Evolutionary conservation across 2,888 invertebrate species (phyloP).

Genomic region (Saturnia pavonia): DNA sequence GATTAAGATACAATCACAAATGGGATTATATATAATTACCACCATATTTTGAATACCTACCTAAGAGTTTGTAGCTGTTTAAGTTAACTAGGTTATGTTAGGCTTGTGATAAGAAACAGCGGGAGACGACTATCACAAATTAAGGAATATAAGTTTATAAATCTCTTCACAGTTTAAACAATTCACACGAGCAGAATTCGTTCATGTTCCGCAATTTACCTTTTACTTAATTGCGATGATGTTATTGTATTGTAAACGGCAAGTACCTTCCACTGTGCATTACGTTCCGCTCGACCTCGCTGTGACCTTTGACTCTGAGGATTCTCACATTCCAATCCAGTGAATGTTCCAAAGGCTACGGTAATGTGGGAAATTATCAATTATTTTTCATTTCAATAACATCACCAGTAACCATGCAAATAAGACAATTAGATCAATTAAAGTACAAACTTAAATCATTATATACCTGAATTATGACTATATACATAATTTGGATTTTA

Average conservation of each 20-base stretch:
- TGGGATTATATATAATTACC: too few species aligned
- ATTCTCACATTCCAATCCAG: slow-evolving; percentile 72
- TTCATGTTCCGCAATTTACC: slow-evolving; percentile 41
- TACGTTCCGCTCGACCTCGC: slow-evolving; percentile 59
- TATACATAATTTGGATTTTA: too few species aligned
- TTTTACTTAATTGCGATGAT: slow-evolving; percentile 59
- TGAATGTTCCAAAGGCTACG: slow-evolving; percentile 59
- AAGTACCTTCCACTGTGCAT: slow-evolving; percentile 42
- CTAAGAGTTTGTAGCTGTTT: too few species aligned
- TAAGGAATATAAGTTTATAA: not conserved
- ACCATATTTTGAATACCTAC: too few species aligned
- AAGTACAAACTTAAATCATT: too few species aligned
- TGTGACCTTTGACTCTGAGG: slow-evolving; percentile 66
- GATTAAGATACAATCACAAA: too few species aligned
- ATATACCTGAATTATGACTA: too few species aligned
- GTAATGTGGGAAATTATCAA: slow-evolving; percentile 52
- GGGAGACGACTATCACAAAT: too few species aligned
- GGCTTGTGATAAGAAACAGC: too few species aligned
- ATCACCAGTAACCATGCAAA: not conserved
- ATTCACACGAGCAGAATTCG: slow-evolving; percentile 11
- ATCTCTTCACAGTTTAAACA: not conserved
- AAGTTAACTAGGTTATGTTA: too few species aligned
- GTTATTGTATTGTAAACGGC: slow-evolving; percentile 48
- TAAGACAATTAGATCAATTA: too few species aligned
- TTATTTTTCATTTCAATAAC: slow-evolving; percentile 42